A percentile compares a stretch with the other conserved stretches of the same genome.
Conservation (phyloP, 2,888 invertebrate species). For the Zonitis immaculata region DNA sequence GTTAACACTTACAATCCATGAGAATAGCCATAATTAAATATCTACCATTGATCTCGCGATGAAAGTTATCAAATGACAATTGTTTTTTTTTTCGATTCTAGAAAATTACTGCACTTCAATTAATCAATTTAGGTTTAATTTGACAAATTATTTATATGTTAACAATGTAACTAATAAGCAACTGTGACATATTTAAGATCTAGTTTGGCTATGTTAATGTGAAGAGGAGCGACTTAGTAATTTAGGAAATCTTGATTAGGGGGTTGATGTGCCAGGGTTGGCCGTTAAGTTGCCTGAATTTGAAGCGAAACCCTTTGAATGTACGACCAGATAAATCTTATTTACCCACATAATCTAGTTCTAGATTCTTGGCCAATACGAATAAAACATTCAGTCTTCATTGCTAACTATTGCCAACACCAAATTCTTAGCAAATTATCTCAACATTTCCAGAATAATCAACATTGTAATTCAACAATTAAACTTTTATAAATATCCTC, state of each 20-base stretch:
- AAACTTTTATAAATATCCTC: background rate
- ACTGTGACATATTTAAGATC: constrained; percentile 26
- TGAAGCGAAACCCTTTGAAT: constrained; percentile 25
- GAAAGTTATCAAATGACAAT: constrained; percentile 34
- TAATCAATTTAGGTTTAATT: constrained; percentile 19
- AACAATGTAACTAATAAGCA: constrained; percentile 30
- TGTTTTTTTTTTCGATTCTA: no score
- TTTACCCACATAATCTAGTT: constrained; percentile 27
- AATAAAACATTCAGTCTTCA: constrained; percentile 17
- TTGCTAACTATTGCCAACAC: constrained; percentile 20
- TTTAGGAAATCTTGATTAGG: constrained; percentile 29
- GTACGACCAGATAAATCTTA: constrained; percentile 31
- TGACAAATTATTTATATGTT: constrained; percentile 26
- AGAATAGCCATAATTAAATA: constrained; percentile 34
- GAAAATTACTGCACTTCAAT: no score
- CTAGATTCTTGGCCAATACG: constrained; percentile 20
- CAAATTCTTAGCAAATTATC: constrained; percentile 20
- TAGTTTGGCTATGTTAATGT: constrained; percentile 25
- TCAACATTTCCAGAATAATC: constrained; percentile 18
- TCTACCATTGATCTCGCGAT: constrained; percentile 40
- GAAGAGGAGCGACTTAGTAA: constrained; percentile 19
- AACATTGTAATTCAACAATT: constrained; percentile 13
- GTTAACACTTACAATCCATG: constrained; percentile 21
- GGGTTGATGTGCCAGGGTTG: constrained; percentile 23
- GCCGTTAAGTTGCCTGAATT: constrained; percentile 25